Evolutionary conservation across 2,113 vertebrate genomes (phyloP).

Genomic region (Periophthalmus modestus): DNA sequence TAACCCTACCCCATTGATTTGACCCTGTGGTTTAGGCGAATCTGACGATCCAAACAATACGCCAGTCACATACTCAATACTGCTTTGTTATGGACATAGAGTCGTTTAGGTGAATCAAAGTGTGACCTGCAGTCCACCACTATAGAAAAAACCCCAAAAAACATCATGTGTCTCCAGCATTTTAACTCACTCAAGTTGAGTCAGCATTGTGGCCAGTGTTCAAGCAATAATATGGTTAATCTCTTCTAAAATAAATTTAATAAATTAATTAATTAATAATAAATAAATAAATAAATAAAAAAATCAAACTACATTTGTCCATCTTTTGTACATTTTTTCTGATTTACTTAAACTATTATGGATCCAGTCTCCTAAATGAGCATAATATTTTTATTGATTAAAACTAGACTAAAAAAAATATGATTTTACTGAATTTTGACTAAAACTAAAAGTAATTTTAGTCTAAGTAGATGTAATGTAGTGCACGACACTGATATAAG

Average conservation of each 20-base stretch:
- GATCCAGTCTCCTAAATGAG: too few relatives aligned
- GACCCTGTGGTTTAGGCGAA: slow-evolving; percentile 6
- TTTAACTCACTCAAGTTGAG: neutral
- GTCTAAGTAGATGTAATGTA: neutral
- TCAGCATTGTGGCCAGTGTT: neutral
- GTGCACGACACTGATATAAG: neutral
- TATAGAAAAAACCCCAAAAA: neutral
- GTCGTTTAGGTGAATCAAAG: slow-evolving; percentile 8
- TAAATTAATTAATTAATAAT: too few relatives aligned
- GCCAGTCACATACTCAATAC: slow-evolving; percentile 15
- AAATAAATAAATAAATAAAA: too few relatives aligned
- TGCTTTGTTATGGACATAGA: slow-evolving; percentile 15
- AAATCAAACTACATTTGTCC: too few relatives aligned
- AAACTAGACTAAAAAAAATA: too few relatives aligned
- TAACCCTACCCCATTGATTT: slow-evolving; percentile 13
- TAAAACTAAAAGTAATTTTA: too few relatives aligned
- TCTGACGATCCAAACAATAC: slow-evolving; percentile 7
- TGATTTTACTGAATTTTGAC: too few relatives aligned
- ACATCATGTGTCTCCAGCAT: neutral
- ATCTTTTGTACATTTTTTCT: too few relatives aligned
- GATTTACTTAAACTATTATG: too few relatives aligned
- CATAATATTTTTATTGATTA: too few relatives aligned
- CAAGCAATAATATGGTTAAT: neutral
- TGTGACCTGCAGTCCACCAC: neutral
- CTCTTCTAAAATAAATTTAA: neutral